Conservation (phyloP, 2,888 invertebrate species). For the Onthophagus sagittarius region DNA sequence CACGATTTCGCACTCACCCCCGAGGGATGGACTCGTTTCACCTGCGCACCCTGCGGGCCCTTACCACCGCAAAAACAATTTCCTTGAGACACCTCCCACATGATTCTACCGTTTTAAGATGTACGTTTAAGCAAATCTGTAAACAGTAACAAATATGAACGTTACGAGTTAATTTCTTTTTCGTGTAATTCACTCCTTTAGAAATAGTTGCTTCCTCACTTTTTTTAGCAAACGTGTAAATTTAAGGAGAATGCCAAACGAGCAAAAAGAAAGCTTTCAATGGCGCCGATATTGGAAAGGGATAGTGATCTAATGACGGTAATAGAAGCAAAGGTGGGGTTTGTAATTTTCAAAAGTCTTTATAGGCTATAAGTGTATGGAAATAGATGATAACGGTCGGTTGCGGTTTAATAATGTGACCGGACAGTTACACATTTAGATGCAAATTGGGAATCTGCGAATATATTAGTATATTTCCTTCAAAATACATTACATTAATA, state of each 20-base stretch:
- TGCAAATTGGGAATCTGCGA: not conserved
- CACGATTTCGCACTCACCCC: constrained; percentile 13
- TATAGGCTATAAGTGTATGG: not conserved
- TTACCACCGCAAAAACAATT: not conserved
- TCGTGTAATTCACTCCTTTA: no score
- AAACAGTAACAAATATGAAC: no score
- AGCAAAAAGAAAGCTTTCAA: not conserved
- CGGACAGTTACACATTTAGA: not conserved
- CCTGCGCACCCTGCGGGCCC: not conserved
- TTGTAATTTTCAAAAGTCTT: not conserved
- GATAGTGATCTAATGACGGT: not conserved
- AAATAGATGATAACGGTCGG: not conserved
- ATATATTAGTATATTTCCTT: no score
- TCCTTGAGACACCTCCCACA: not conserved
- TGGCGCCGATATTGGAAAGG: not conserved
- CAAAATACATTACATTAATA: no score
- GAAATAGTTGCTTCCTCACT: no score
- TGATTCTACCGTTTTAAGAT: not conserved
- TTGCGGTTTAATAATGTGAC: not conserved
- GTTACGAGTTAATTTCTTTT: no score
- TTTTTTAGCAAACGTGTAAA: no score
- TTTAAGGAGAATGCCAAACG: not conserved
- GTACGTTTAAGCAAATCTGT: not conserved
- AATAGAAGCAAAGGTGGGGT: not conserved
- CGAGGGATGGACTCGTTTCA: constrained; percentile 9